Evolutionary conservation across 2,113 vertebrate genomes (phyloP), one percentile per base, ranked within the genome.

Genomic region (Bubo bubo): DNA sequence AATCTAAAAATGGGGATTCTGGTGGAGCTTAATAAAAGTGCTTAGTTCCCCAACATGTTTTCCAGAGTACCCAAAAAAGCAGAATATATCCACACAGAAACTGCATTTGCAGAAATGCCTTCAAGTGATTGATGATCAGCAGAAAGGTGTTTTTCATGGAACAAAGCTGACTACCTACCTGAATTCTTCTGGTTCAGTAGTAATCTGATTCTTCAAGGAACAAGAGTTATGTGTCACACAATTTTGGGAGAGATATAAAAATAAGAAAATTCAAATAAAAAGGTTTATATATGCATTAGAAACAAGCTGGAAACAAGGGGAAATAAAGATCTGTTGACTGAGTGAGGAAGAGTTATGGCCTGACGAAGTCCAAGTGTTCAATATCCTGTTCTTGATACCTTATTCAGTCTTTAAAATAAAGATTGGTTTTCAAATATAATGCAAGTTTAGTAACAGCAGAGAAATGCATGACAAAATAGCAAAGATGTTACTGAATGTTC

Each of bases 301-400:
- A 86, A 28, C 9, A 66, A 80, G 12, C 3, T 41, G 37, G 47
- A 32, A 81, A 43, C 34, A 35, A 49, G 17, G 7, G 15, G 8
- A 87, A 75, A 30, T 58, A 59, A 0, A 60, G 32, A 52, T 34
- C 28, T 53, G 58, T 17, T 88, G 27, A 77, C 39, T 47, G 32
- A 72, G 12, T 32, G n/a, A 30, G 12, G 28, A 88, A 71, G 50
- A 77, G 14, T 59, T 73, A 79, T 9, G 14, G 21, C 21, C 30
- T 30, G 24, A 64, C 0, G 0, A 77, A 81, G 35, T 39, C 14
- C 19, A 72, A 39, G 32, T 50, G 21, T 70, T 88, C 1, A 0
- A 20, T 56, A 80, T 22, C 14, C 37, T 24, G 1, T 60, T 67
- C 10, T 55, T 50, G 8, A 55, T 70, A 50, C 6, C 6, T 87